A percentile compares a stretch with the other conserved stretches of the same genome.
Conservation (phyloP, 1,140 invertebrate species). For the Eupeodes corollae region DNA sequence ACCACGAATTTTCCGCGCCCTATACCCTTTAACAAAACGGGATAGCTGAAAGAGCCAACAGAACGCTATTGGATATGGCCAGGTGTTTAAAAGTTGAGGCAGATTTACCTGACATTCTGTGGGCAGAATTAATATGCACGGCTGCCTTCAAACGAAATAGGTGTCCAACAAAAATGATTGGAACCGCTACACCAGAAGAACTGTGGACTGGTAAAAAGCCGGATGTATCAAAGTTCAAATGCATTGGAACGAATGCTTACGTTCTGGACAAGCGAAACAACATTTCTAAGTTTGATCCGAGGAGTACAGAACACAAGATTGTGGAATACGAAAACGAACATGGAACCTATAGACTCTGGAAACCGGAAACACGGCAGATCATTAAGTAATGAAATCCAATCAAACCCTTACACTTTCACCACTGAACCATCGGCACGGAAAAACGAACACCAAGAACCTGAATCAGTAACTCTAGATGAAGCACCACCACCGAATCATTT, state of each 20-base stretch:
- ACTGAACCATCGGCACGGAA: no score
- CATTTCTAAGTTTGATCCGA: slow-evolving; percentile 5
- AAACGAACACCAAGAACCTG: no score
- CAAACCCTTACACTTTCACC: no score
- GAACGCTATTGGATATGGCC: slow-evolving; percentile 10
- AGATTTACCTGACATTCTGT: slow-evolving; percentile 8
- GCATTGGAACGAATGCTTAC: slow-evolving; percentile 24
- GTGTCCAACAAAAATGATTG: slow-evolving; percentile 9
- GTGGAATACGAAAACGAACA: slow-evolving; percentile 4
- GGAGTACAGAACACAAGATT: slow-evolving; percentile 1
- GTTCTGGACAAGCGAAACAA: slow-evolving; percentile 9
- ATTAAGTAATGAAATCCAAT: no score
- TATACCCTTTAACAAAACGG: slow-evolving; percentile 12
- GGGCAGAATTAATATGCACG: slow-evolving; percentile 16
- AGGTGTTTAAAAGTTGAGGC: slow-evolving; percentile 11
- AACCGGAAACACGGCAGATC: slow-evolving; percentile 11
- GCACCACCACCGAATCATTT: no score
- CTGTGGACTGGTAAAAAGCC: slow-evolving; percentile 25
- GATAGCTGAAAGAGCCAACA: slow-evolving; percentile 10
- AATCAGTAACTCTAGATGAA: no score
- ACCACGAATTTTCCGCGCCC: slow-evolving; percentile 9
- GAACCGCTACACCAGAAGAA: slow-evolving; percentile 23
- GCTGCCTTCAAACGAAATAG: slow-evolving; percentile 11
- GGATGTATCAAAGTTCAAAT: slow-evolving; percentile 20
- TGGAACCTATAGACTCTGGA: slow-evolving; percentile 6